Percentiles rank a stretch among this genome's conserved stretches.
phyloP scores from a whole-genome alignment of 2,113 vertebrate genomes.

The Trogon surrucura region DNA sequence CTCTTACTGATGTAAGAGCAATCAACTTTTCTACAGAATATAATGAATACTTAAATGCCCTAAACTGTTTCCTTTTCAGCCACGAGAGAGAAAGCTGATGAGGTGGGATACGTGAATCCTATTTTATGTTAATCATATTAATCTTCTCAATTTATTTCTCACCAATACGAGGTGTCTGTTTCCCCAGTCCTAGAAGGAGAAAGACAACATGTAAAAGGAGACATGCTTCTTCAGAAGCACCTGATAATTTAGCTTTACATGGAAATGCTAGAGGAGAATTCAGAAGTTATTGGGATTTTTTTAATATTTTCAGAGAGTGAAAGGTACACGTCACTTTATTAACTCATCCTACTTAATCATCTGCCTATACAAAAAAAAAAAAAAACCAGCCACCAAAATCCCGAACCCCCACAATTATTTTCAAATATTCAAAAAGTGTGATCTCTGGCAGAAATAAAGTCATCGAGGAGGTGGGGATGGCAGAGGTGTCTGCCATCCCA shows the following conservation, averaged over 20 bases:
- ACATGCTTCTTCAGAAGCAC: background rate
- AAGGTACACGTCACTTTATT: background rate
- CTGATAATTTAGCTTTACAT: background rate
- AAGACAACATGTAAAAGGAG: background rate
- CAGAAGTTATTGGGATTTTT: background rate
- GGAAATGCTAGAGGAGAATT: background rate
- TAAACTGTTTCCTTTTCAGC: background rate
- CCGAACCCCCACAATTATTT: background rate
- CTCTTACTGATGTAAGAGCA: background rate
- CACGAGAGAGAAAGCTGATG: background rate
- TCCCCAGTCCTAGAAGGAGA: background rate
- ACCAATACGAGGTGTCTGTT: background rate
- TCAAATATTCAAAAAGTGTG: background rate
- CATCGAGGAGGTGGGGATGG: too few relatives aligned
- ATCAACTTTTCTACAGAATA: background rate
- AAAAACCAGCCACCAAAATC: background rate
- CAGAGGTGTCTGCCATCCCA: background rate
- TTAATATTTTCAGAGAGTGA: background rate
- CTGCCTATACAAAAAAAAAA: background rate
- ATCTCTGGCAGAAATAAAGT: background rate
- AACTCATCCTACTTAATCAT: background rate
- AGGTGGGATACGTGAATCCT: background rate
- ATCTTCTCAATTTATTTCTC: background rate
- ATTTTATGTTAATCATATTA: background rate
- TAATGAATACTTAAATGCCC: background rate